Evolutionary conservation across 2,797 vertebrate species (phyloP).

Genomic region (Sebastes steindachneri): DNA sequence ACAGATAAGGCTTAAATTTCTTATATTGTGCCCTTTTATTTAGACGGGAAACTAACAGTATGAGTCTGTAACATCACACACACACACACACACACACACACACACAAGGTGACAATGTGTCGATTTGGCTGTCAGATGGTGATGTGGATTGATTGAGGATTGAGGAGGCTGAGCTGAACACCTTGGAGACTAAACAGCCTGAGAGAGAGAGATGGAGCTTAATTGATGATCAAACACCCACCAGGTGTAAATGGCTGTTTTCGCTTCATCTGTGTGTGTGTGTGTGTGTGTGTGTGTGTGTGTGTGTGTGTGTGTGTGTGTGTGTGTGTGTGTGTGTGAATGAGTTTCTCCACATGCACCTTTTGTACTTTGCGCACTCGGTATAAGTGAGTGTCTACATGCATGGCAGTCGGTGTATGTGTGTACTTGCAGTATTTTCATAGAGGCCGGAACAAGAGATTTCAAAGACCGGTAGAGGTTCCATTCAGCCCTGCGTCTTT

Average conservation of each 20-base stretch:
- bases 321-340: constrained; percentile 23
- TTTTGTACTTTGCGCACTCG: constrained; percentile 42
- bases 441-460: constrained; percentile 52
- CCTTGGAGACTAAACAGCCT: constrained; percentile 60
- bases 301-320: neutral
- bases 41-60: neutral
- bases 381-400: constrained; percentile 29
- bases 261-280: constrained; percentile 30
- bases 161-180: constrained; percentile 47
- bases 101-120: constrained; percentile 31
- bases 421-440: constrained; percentile 38
- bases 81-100: neutral
- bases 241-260: constrained; percentile 80
- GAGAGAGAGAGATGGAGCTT: constrained; percentile 66
- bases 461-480: constrained; percentile 78
- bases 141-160: constrained; percentile 65
- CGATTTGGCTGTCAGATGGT: constrained; percentile 61
- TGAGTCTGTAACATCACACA: neutral
- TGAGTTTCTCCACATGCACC: constrained; percentile 52
- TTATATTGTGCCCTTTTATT: neutral
- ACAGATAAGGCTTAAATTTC: neutral
- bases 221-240: constrained; percentile 84
- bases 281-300: constrained; percentile 6
- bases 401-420: constrained; percentile 21
- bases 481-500: constrained; percentile 79